A percentile compares a stretch with the other conserved stretches of the same genome.
phyloP scores from a whole-genome alignment of 2,888 invertebrate species.

The Ochropleura plecta region DNA sequence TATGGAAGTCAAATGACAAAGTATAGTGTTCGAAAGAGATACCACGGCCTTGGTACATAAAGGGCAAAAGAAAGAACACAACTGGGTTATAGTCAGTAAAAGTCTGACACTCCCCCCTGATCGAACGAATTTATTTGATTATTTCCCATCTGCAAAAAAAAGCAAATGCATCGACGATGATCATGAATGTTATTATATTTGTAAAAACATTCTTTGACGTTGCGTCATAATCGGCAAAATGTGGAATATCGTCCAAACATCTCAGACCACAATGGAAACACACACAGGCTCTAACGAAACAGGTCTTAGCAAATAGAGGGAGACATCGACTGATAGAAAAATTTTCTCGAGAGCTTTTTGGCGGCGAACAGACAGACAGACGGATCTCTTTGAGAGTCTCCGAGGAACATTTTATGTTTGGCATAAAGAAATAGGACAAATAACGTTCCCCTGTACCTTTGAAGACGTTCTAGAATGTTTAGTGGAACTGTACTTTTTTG shows the following conservation, averaged over 20 bases:
- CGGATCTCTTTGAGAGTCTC: constrained; percentile 76
- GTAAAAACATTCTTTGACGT: background rate
- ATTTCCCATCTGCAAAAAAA: no score
- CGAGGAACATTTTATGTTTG: constrained; percentile 68
- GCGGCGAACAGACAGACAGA: constrained; percentile 77
- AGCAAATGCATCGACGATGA: no score
- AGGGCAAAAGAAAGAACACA: no score
- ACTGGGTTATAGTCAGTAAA: no score
- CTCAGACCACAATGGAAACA: constrained; percentile 76
- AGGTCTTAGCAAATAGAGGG: constrained; percentile 90
- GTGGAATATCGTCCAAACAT: background rate
- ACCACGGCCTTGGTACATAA: no score
- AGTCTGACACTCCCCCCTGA: no score
- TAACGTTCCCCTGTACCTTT: constrained; percentile 39
- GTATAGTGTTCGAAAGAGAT: no score
- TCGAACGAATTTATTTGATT: no score
- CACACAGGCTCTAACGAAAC: constrained; percentile 85
- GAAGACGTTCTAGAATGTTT: constrained; percentile 35
- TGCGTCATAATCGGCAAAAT: fast-evolving
- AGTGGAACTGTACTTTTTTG: constrained; percentile 30
- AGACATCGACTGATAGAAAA: constrained; percentile 89
- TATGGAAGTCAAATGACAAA: no score
- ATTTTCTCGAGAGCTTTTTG: constrained; percentile 83
- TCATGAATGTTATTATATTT: no score
- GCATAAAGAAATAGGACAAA: constrained; percentile 66